Base-by-base conservation (phyloP, 2,113 vertebrate genomes). In the Tetraodon nigroviridis region DNA sequence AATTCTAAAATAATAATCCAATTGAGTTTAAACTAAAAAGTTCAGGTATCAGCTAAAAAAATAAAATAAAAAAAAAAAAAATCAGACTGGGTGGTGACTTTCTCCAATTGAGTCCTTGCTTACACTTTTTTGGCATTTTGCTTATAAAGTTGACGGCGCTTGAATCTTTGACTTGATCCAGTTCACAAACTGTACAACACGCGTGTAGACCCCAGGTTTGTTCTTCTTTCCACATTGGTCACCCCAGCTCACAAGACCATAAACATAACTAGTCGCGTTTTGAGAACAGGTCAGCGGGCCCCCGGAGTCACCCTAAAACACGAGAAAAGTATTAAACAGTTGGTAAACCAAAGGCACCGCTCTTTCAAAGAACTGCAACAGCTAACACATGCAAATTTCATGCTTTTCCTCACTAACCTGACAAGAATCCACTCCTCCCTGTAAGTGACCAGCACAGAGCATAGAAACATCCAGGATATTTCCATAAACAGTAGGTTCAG, bases 171-270 rank as follows among this genome's bases (percentile, higher is more conserved):
- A 55, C 47, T 75, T 87, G 84, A 98, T 95, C 96, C 97, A 98
- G 0, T 67, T 69, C 69, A 92, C 12, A 55, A 91, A 98, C 19
- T 82, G 61, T 68, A 83, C 84, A 57, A 98, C 91, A 4, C 86
- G 86, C 11, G 93, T 88, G 47, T 99, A 99, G 67, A 98, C 92
- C 1, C 97, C 97, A 7, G 97, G 95, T 58, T 92, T 95, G 79
- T 92, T 88, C 82, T 88, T 88, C 72, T 81, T 49, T 11, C 93
- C 94, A 2, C 96, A 98, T 5, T 76, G 77, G 8, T 93, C 88
- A 10, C 97, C 97, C 96, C 97, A 99, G 83, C 95, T 98, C 69
- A 98, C 95, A 12, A 98, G 57, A n/a, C 96, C 96, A 0, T 93
- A 94, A 7, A 94, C 1, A 0, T 90, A 89, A 52, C 84, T 81